Evolutionary conservation across 35 echinoderm and acorn worm genomes (phyloP).

Genomic region (Apostichopus californicus): DNA sequence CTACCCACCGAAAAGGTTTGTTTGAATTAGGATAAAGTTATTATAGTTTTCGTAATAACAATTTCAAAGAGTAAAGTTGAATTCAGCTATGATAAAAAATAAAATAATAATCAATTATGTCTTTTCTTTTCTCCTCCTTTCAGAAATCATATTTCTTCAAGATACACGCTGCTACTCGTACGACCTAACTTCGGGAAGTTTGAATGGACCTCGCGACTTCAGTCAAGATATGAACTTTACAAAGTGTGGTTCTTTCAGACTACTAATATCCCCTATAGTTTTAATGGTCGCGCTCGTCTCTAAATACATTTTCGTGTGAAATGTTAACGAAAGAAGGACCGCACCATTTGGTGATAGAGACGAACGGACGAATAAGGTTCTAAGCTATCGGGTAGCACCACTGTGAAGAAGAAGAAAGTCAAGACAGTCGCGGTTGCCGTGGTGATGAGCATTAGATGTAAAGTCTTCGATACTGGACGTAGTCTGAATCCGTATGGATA

Average conservation of each 20-base stretch:
- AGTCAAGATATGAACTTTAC: constrained; percentile 36
- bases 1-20: no score
- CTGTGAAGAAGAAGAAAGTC: not conserved
- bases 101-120: not conserved
- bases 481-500: no score
- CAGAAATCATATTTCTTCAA: constrained; percentile 22
- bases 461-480: no score
- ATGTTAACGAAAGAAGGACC: not conserved
- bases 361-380: not conserved
- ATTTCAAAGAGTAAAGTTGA: no score
- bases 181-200: not conserved
- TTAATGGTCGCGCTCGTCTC: not conserved
- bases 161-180: not conserved
- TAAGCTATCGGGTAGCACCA: not conserved
- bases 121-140: not conserved
- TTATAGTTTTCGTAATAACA: no score
- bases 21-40: no score
- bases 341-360: not conserved
- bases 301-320: not conserved
- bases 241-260: not conserved
- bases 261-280: constrained; percentile 1
- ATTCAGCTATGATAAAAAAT: no score
- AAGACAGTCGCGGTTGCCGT: not conserved
- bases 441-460: not conserved
- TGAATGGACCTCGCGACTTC: constrained; percentile 9